phyloP scores from a whole-genome alignment of 2,113 vertebrate species.

The Synchiropus splendidus region DNA sequence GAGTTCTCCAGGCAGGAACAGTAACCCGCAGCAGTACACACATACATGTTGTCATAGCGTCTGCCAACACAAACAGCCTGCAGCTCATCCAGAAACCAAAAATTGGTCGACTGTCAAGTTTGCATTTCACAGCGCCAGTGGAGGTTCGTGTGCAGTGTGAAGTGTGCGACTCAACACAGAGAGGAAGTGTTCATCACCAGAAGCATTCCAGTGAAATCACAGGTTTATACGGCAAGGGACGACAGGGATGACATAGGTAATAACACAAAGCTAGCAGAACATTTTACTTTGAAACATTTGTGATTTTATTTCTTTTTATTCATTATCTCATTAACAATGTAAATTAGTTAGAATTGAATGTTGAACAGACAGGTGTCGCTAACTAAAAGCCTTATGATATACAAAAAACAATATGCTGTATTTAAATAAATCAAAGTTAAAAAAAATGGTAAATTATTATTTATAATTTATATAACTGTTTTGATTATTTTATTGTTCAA shows the following conservation, averaged over 20 bases:
- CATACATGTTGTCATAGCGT: not conserved
- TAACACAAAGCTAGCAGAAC: not conserved
- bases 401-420: no score
- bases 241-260: no score
- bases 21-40: not conserved
- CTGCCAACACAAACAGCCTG: not conserved
- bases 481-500: no score
- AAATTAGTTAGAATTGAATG: no score
- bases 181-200: slow-evolving; percentile 19
- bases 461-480: no score
- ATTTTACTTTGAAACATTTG: no score
- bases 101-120: not conserved
- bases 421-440: no score
- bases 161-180: slow-evolving; percentile 9
- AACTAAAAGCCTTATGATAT: no score
- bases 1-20: not conserved
- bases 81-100: not conserved
- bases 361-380: no score
- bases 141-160: slow-evolving; percentile 5
- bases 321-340: no score
- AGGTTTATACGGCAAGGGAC: slow-evolving; percentile 8
- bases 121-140: not conserved
- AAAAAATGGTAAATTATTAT: no score
- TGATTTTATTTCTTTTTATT: no score
- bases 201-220: slow-evolving; percentile 16